phyloP scores from a whole-genome alignment of 2,113 vertebrate species.

The Tyrannus savana region DNA sequence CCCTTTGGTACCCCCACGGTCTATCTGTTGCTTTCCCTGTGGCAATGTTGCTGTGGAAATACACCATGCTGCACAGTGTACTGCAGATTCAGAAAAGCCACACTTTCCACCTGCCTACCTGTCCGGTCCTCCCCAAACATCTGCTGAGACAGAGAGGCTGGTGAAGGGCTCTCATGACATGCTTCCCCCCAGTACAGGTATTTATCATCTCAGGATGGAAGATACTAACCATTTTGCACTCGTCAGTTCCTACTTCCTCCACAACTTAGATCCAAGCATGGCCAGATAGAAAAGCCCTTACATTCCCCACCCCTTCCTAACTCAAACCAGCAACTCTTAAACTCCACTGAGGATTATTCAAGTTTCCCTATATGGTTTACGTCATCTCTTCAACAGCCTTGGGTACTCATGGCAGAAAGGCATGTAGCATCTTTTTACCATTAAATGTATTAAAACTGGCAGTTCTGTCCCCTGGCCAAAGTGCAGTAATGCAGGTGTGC shows the following conservation, averaged over 20 bases:
- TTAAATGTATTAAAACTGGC: not conserved
- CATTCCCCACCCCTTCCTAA: not conserved
- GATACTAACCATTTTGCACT: not conserved
- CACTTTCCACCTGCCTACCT: not conserved
- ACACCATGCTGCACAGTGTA: not conserved
- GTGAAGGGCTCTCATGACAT: not conserved
- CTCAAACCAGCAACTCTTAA: not conserved
- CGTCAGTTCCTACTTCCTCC: not conserved
- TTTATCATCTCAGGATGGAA: not conserved
- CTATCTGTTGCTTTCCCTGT: not conserved
- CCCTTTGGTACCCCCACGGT: rapidly evolving
- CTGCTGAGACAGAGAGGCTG: not conserved
- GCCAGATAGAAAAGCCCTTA: not conserved
- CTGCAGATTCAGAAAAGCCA: not conserved
- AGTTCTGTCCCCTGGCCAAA: not conserved
- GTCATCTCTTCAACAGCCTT: not conserved
- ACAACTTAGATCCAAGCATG: not conserved
- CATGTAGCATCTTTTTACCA: not conserved
- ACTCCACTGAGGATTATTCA: not conserved
- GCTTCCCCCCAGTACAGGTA: not conserved
- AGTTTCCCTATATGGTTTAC: not conserved
- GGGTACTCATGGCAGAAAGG: not conserved
- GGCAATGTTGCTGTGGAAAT: not conserved
- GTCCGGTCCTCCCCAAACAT: not conserved
- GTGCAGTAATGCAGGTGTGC: rapidly evolving